phyloP scores from a whole-genome alignment of 2,113 vertebrate genomes.

The Podilymbus podiceps region DNA sequence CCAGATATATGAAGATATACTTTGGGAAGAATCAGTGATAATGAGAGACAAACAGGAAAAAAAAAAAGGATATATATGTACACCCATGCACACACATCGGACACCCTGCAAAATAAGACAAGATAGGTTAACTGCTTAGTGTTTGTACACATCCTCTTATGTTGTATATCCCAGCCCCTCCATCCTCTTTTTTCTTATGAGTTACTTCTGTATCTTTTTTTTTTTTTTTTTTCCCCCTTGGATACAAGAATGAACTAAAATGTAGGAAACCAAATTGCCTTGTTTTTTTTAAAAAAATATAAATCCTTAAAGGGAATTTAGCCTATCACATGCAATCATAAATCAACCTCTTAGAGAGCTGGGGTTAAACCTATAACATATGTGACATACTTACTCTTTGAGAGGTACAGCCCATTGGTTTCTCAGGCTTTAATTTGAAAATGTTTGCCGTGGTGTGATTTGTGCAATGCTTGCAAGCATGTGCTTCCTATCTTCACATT shows the following conservation, averaged over 20 bases:
- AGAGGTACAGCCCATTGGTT: background rate
- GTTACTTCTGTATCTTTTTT: background rate
- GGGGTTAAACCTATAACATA: background rate
- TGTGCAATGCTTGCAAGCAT: background rate
- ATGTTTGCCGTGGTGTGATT: background rate
- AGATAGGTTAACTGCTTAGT: background rate
- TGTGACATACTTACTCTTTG: background rate
- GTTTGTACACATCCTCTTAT: background rate
- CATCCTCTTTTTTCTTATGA: background rate
- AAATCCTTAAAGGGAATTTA: background rate
- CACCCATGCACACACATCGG: background rate
- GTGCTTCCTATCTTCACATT: background rate
- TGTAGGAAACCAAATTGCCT: background rate
- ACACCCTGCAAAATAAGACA: background rate
- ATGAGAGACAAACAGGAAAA: conserved; percentile 26
- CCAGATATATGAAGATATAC: background rate
- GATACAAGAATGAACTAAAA: background rate
- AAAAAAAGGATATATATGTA: background rate
- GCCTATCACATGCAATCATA: background rate
- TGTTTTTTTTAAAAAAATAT: background rate
- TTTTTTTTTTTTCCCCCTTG: background rate
- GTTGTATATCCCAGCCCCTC: background rate
- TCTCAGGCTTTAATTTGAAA: background rate
- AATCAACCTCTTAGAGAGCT: background rate
- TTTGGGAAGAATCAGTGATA: background rate